These are phyloP conservation scores for Delphinapterus leucas DNA, from an alignment of 2,113 vertebrate species.

Conservation along the genomic window DNA sequence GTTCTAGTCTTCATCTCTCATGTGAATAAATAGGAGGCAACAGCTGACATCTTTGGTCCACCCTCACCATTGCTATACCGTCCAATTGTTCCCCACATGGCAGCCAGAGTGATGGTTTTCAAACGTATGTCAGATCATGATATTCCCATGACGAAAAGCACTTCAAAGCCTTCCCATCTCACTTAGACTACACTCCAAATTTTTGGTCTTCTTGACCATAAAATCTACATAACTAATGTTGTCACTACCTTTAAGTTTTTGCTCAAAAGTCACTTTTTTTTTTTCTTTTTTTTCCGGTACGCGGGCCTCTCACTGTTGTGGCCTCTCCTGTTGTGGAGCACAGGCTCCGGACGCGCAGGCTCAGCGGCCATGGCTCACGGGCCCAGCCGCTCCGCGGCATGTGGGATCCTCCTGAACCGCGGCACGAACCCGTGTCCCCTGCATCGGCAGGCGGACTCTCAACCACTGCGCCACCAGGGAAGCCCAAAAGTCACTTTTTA, in stretches of 20 bases:
- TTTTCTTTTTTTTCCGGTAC: too few species aligned
- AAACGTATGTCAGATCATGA: neutral
- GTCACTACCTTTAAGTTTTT: neutral
- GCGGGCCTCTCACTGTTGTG: too few species aligned
- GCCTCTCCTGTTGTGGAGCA: too few species aligned
- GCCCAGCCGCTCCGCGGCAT: too few species aligned
- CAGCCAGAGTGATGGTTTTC: neutral
- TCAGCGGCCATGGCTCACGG: too few species aligned
- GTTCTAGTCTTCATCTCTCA: neutral
- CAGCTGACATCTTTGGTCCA: neutral
- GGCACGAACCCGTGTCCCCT: too few species aligned
- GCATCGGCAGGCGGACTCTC: too few species aligned
- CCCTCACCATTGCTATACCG: neutral
- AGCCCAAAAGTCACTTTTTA: neutral
- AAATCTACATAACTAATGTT: neutral
- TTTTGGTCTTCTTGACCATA: neutral
- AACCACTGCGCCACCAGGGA: too few species aligned
- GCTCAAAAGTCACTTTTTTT: neutral
- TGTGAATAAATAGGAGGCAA: neutral
- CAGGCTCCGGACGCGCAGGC: too few species aligned
- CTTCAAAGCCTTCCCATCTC: neutral
- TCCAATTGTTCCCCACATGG: neutral
- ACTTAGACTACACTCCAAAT: neutral
- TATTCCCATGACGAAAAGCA: neutral
- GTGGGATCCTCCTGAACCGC: too few species aligned